These are phyloP conservation scores for Rugalucina vietnamica DNA, from an alignment of 2,888 invertebrate species.

Conservation along the genomic window DNA sequence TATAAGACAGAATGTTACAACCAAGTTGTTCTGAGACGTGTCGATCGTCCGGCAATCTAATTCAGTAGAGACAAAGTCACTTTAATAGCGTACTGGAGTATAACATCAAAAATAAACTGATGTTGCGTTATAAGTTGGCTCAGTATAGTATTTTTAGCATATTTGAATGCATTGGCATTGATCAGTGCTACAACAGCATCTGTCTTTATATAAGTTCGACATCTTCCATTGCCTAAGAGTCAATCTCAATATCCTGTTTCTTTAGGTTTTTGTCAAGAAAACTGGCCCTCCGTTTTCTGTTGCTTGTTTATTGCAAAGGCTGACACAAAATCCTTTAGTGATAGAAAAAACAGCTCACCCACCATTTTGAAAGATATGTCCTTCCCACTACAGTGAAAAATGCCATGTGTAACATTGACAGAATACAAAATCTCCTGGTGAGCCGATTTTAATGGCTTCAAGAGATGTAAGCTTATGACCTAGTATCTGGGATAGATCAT, in stretches of 20 bases:
- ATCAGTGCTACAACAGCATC: neutral
- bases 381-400: neutral
- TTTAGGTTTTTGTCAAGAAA: neutral
- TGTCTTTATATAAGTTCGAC: neutral
- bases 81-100: too few species aligned
- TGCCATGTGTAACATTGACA: neutral
- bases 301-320: neutral
- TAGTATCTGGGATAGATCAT: neutral
- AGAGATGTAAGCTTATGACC: neutral
- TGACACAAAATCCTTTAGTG: neutral
- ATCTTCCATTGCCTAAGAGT: neutral
- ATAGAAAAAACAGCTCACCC: neutral
- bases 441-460: neutral
- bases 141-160: too few species aligned
- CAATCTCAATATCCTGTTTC: neutral
- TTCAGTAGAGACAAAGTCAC: too few species aligned
- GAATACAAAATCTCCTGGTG: neutral
- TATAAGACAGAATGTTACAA: too few species aligned
- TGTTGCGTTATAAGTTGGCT: too few species aligned
- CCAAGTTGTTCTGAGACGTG: too few species aligned
- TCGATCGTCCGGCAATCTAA: too few species aligned
- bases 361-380: neutral
- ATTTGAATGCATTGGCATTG: neutral
- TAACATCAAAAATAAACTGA: too few species aligned
- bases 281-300: neutral